phyloP scores from a whole-genome alignment of 2,797 vertebrate species.

The Mormyrops attenuatus region DNA sequence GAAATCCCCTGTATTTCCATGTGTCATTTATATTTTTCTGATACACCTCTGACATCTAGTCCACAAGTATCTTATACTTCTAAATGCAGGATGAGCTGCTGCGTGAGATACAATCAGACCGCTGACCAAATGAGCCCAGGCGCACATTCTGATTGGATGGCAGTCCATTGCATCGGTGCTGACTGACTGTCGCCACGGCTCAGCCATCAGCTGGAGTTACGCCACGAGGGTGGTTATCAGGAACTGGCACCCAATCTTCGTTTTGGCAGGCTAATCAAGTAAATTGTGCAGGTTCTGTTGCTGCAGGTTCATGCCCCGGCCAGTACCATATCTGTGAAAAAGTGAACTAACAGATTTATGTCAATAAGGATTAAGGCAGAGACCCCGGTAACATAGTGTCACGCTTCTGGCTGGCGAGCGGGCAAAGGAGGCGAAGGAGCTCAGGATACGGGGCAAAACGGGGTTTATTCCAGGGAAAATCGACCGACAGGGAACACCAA shows the following conservation, averaged over 20 bases:
- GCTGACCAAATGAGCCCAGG: not conserved
- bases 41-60: not conserved
- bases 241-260: not conserved
- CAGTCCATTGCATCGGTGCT: not conserved
- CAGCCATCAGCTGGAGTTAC: not conserved
- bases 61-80: not conserved
- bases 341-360: not conserved
- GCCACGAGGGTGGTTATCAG: not conserved
- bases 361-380: not conserved
- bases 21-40: not conserved
- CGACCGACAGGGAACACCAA: too few relatives aligned
- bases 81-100: not conserved
- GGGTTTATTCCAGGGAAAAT: too few relatives aligned
- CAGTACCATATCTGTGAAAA: not conserved
- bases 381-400: not conserved
- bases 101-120: not conserved
- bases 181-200: not conserved
- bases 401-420: too few relatives aligned
- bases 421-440: too few relatives aligned
- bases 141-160: not conserved
- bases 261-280: not conserved
- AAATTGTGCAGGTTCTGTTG: not conserved
- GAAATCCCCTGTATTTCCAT: not conserved
- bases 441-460: too few relatives aligned
- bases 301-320: not conserved